A percentile compares a stretch with the other conserved stretches of the same genome.
These are phyloP conservation scores for Daktulosphaira vitifoliae DNA, from an alignment of 1,140 invertebrate genomes.

Conservation along the genomic window DNA sequence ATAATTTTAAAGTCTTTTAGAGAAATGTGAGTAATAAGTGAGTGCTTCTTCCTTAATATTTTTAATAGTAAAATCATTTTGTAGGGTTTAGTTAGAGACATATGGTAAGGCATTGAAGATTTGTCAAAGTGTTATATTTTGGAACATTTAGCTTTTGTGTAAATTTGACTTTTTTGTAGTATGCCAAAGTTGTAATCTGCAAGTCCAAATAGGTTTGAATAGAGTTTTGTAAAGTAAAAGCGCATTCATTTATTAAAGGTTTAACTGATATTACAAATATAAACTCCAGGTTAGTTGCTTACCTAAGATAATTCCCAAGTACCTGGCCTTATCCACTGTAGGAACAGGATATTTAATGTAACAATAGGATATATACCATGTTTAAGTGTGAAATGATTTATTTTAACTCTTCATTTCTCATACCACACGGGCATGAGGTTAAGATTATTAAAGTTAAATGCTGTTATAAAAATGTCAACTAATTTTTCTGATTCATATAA, in stretches of 20 bases:
- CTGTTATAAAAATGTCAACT: too few relatives aligned
- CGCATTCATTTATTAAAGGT: background rate
- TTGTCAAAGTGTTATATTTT: constrained; percentile 3
- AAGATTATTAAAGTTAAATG: too few relatives aligned
- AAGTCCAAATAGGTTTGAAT: constrained; percentile 41
- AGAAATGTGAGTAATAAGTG: background rate
- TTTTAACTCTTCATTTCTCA: too few relatives aligned
- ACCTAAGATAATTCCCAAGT: background rate
- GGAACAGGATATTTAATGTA: background rate
- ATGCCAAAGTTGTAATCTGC: constrained; percentile 41
- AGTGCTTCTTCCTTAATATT: background rate
- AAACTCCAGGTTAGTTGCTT: background rate
- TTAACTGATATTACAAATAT: background rate
- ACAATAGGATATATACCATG: background rate
- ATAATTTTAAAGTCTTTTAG: background rate
- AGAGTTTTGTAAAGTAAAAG: constrained; percentile 39
- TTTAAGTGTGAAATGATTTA: background rate
- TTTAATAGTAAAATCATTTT: constrained; percentile 2
- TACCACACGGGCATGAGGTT: background rate
- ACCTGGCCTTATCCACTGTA: background rate
- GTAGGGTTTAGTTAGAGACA: constrained; percentile 2
- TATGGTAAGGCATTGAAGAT: background rate
- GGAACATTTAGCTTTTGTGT: constrained; percentile 35
- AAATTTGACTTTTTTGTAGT: constrained; percentile 39
- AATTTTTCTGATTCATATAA: too few relatives aligned